Percentiles rank a stretch among this genome's conserved stretches.
Conservation (phyloP, 2,797 vertebrate genomes). For the Lepilemur septentrionalis region DNA sequence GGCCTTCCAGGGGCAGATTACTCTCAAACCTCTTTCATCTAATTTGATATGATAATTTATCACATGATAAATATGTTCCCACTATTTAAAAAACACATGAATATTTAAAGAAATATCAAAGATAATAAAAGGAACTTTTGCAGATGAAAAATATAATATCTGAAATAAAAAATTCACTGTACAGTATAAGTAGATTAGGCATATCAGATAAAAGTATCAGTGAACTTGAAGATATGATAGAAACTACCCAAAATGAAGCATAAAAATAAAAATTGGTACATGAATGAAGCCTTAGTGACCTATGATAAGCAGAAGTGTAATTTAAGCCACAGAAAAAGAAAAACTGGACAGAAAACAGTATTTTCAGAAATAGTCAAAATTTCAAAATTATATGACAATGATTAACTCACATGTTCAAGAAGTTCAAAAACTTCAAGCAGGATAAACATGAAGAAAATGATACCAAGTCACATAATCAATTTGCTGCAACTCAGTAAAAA, state of each 20-base stretch:
- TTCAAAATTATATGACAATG: neutral
- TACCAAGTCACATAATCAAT: neutral
- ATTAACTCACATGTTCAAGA: neutral
- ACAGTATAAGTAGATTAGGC: neutral
- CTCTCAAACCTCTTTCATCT: neutral
- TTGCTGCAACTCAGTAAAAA: neutral
- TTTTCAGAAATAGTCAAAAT: neutral
- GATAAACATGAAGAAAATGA: neutral
- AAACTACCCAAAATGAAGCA: neutral
- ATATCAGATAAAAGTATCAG: neutral
- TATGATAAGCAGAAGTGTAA: neutral
- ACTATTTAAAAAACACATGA: neutral
- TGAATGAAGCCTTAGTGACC: neutral
- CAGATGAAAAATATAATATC: neutral
- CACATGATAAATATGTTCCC: neutral
- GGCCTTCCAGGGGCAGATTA: neutral
- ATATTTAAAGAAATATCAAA: neutral
- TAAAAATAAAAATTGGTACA: neutral
- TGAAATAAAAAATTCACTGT: neutral
- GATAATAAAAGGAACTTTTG: neutral
- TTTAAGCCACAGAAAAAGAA: neutral
- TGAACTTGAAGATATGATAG: neutral
- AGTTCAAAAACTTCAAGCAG: neutral
- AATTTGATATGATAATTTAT: neutral
- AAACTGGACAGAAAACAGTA: neutral